Percentiles rank a stretch among this genome's conserved stretches.
Evolutionary conservation across 2,888 invertebrate genomes (phyloP).

Genomic region (Phengaris alcon): DNA sequence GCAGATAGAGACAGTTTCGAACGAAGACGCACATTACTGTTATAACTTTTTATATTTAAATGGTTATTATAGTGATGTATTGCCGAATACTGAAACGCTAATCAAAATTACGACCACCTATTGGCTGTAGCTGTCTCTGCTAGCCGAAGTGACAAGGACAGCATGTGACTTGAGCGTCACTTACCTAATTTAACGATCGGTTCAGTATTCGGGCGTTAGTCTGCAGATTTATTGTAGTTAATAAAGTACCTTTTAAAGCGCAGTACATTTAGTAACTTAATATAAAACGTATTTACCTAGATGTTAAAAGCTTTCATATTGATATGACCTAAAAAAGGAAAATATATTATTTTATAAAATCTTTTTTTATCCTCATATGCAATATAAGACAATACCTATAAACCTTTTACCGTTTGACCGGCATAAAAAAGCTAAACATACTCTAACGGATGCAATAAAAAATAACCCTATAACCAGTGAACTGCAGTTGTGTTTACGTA

Average conservation of each 20-base stretch:
- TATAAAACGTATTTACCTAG: neutral
- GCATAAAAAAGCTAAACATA: neutral
- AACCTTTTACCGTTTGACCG: neutral
- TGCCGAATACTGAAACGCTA: too few species aligned
- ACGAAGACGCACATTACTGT: neutral
- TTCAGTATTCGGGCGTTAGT: too few species aligned
- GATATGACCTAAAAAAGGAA: neutral
- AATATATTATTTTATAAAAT: neutral
- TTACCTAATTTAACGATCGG: too few species aligned
- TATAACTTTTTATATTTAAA: neutral
- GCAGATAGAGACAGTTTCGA: neutral
- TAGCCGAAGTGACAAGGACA: too few species aligned
- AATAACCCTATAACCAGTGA: slow-evolving; percentile 24
- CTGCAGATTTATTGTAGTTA: too few species aligned
- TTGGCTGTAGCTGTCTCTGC: too few species aligned
- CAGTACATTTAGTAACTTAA: neutral
- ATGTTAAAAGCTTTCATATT: slow-evolving; percentile 2
- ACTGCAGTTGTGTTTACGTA: slow-evolving; percentile 22
- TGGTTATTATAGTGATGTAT: too few species aligned
- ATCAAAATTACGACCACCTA: too few species aligned
- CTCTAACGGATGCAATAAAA: neutral
- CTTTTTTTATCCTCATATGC: neutral
- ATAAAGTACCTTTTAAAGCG: neutral
- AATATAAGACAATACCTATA: neutral
- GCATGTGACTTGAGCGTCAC: too few species aligned